A percentile compares a stretch with the other conserved stretches of the same genome.
Evolutionary conservation across 2,113 vertebrate species (phyloP).

Genomic region (Ailurus styani): DNA sequence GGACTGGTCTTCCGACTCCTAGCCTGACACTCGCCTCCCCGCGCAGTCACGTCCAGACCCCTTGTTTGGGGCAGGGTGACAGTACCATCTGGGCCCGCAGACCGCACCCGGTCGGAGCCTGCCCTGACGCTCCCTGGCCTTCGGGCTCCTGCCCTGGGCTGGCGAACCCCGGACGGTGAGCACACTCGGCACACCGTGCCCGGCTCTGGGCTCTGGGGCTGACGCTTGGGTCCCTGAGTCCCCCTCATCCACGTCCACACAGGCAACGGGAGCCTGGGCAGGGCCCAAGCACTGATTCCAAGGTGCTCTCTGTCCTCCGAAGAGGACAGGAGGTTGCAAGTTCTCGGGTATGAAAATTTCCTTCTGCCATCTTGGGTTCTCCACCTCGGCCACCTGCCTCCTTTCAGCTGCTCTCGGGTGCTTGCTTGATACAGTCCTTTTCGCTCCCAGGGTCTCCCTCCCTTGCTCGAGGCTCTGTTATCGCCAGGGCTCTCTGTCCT

Average conservation of each 20-base stretch:
- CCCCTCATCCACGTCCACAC: too few species aligned
- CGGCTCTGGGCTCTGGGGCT: background rate
- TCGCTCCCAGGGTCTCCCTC: background rate
- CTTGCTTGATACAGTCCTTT: fast-evolving
- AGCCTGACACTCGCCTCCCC: background rate
- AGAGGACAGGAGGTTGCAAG: background rate
- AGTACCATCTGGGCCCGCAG: background rate
- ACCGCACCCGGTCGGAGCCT: fast-evolving
- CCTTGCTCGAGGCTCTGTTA: background rate
- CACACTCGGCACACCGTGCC: background rate
- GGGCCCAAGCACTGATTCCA: background rate
- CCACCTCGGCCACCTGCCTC: background rate
- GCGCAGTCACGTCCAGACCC: fast-evolving
- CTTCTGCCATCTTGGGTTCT: background rate
- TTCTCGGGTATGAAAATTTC: background rate
- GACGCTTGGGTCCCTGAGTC: background rate
- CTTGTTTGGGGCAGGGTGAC: too few species aligned
- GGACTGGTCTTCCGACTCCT: fast-evolving
- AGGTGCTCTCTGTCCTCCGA: background rate
- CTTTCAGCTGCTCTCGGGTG: fast-evolving
- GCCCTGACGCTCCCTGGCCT: background rate
- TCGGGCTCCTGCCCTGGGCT: background rate
- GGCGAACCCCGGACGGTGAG: fast-evolving
- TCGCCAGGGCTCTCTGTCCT: background rate
- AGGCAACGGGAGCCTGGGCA: too few species aligned